These are phyloP conservation scores for Hipparchia semele DNA, from an alignment of 2,888 invertebrate genomes.

Conservation along the genomic window DNA sequence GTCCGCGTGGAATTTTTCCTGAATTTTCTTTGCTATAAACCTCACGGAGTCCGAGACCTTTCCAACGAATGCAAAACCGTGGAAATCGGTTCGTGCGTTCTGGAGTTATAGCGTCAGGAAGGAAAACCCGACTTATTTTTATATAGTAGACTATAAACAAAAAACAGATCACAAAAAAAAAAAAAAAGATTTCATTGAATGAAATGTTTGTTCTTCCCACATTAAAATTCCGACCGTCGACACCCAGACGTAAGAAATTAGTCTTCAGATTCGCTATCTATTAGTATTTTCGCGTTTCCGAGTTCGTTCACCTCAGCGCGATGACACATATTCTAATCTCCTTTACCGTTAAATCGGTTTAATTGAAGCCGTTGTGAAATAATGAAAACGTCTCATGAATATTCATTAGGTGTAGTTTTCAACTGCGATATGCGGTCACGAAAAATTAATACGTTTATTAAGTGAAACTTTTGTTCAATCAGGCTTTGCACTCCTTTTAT, in stretches of 20 bases:
- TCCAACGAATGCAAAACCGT: no score
- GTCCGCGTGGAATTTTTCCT: no score
- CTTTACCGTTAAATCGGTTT: constrained; percentile 40
- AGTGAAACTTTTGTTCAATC: neutral
- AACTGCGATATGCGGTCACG: neutral
- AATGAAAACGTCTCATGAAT: constrained; percentile 34
- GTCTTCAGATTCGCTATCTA: constrained; percentile 15
- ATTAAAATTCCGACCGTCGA: neutral
- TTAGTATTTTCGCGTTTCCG: constrained; percentile 31
- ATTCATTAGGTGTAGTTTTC: constrained; percentile 28
- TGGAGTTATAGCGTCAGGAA: no score
- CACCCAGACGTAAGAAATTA: constrained; percentile 16
- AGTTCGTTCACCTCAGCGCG: constrained; percentile 40
- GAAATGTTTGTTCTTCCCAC: constrained; percentile 1
- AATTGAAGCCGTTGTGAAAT: constrained; percentile 38
- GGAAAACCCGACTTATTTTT: no score
- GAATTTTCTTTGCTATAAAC: no score
- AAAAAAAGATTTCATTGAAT: neutral
- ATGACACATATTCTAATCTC: constrained; percentile 37
- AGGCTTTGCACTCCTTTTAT: no score
- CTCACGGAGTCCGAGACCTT: no score
- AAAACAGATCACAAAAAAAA: neutral
- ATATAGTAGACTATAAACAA: neutral
- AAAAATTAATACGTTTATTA: neutral
- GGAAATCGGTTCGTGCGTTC: no score